Evolutionary conservation across 2,888 invertebrate genomes (phyloP).

Genomic region (Dromius quadrimaculatus): DNA sequence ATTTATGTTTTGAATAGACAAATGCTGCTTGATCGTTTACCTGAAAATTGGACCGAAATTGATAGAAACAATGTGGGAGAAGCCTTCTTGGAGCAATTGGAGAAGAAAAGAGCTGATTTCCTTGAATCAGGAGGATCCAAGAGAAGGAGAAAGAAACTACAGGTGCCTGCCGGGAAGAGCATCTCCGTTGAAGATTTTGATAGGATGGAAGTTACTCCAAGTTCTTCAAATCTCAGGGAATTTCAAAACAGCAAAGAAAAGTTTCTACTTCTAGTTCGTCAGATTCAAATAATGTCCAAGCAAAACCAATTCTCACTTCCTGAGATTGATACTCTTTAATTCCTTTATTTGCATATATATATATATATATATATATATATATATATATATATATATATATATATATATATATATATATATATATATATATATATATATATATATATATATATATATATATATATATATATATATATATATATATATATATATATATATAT

Average conservation of each 20-base stretch:
- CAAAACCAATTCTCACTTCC: conserved; percentile 2
- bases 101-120: background rate
- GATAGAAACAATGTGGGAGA: background rate
- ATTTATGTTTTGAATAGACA: background rate
- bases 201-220: background rate
- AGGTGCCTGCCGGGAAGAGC: background rate
- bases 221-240: background rate
- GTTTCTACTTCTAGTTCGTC: background rate
- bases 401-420: too few species aligned
- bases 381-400: too few species aligned
- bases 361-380: conserved; percentile 2
- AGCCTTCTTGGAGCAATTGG: background rate
- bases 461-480: too few species aligned
- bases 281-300: conserved; percentile 4
- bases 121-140: background rate
- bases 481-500: too few species aligned
- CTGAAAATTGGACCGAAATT: background rate
- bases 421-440: too few species aligned
- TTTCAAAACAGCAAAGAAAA: background rate
- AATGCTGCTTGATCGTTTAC: background rate
- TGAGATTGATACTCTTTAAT: conserved; percentile 9
- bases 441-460: too few species aligned
- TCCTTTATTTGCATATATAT: background rate
- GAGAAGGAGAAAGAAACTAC: background rate
- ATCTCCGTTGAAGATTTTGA: background rate